phyloP scores from a whole-genome alignment of 2,888 invertebrate species.

The Allacma fusca region DNA sequence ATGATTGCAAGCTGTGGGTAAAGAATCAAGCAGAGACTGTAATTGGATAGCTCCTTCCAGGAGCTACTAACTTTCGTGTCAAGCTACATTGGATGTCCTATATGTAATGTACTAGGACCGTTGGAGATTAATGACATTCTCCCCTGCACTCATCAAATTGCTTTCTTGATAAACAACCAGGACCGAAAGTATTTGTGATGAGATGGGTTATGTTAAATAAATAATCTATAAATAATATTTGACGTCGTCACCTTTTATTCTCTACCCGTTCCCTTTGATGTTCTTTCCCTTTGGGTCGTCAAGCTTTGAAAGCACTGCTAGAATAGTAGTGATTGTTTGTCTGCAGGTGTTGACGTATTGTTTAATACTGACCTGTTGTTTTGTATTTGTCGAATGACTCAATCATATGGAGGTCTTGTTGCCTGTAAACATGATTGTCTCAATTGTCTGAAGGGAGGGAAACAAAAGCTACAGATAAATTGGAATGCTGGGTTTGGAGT shows the following conservation, averaged over 20 bases:
- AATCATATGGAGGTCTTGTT: too few relatives aligned
- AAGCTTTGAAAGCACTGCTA: too few relatives aligned
- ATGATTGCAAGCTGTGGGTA: slow-evolving; percentile 7
- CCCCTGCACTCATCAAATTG: neutral
- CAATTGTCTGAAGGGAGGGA: too few relatives aligned
- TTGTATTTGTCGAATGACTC: too few relatives aligned
- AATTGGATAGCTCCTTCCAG: slow-evolving; percentile 21
- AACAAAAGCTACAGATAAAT: too few relatives aligned
- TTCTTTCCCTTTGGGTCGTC: neutral
- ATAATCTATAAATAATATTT: neutral
- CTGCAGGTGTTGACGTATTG: too few relatives aligned
- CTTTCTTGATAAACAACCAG: neutral
- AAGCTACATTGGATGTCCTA: too few relatives aligned
- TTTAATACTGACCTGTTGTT: too few relatives aligned
- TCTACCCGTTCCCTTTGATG: neutral
- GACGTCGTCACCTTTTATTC: neutral
- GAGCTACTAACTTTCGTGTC: neutral
- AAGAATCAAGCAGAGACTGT: slow-evolving; percentile 35
- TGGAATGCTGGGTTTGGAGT: too few relatives aligned
- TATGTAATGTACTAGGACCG: too few relatives aligned
- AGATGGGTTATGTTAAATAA: neutral
- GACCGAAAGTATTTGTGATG: neutral
- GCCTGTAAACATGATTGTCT: too few relatives aligned
- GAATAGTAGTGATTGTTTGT: too few relatives aligned
- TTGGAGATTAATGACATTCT: slow-evolving; percentile 21